Base-by-base conservation (phyloP, 2,113 vertebrate genomes). In the Brachypodius melanocephalos region DNA sequence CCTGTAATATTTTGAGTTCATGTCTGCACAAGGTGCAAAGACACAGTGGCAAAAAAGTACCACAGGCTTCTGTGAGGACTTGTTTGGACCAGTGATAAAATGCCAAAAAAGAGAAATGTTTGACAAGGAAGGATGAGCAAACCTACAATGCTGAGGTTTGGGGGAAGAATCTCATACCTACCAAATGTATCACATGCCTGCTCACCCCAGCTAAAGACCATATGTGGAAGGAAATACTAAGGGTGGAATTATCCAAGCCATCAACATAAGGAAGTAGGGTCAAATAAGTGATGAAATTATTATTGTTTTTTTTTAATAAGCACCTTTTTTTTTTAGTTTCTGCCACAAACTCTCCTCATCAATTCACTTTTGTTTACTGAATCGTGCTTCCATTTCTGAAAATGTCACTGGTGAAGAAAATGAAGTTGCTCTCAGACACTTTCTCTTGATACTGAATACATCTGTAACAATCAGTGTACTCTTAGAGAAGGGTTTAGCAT, bases 71-170 rank as follows among this genome's bases (percentile, higher is more conserved):
- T 88, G 24, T 76, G 38, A 63, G 38, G 77, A 72, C 38, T 80
- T 80, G 75, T 97, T 94, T 93, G 72, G 72, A 63, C 21, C 63
- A 58, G 66, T 91, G 83, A 78, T 75, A 61, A 86, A 77, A 69
- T 32, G n/a, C 59, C 81, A 88, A 77, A 88, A 26, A 84, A 81
- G 36, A 71, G 8, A 75, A 54, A 17, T 63, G 17, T 45, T 78
- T 95, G 45, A 57, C 59, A 91, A 69, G 32, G 51, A 94, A 80
- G 63, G 31, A 71, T 57, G 17, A 83, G 21, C 62, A 93, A 59
- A 87, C 26, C 20, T 90, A 43, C 5, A 66, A 45, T 67, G 12
- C 12, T 89, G 32, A 22, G 4, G 2, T 9, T 22, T 20, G 42
- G 21, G 51, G 19, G 4, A 66, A 75, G 34, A 51, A 36, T 29